A percentile compares a stretch with the other conserved stretches of the same genome.
Conservation (phyloP, 2,797 vertebrate species). For the Distichodus sexfasciatus region DNA sequence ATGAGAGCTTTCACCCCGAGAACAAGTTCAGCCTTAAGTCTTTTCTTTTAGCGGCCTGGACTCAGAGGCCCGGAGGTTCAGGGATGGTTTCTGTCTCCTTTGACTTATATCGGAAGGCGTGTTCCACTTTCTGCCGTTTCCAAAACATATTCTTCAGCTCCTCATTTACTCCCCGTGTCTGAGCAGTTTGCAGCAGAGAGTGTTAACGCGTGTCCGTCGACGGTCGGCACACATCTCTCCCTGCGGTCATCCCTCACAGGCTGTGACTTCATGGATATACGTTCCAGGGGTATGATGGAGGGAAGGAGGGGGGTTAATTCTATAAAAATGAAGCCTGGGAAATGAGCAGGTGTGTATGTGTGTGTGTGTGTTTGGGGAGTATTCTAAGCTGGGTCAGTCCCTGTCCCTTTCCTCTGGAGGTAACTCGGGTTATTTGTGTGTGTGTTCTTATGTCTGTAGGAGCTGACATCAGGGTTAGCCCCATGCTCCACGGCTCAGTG, state of each 20-base stretch:
- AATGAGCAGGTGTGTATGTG: neutral
- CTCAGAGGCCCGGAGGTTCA: conserved; percentile 8
- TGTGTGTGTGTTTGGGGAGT: no score
- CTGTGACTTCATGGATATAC: neutral
- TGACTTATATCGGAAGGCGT: conserved; percentile 15
- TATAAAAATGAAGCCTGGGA: neutral
- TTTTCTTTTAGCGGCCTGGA: conserved; percentile 20
- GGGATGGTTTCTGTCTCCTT: conserved; percentile 19
- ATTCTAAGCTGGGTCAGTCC: neutral
- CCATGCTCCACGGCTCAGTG: neutral
- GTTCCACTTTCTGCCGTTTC: neutral
- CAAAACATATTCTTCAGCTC: conserved; percentile 18
- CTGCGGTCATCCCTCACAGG: neutral
- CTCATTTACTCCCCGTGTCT: conserved; percentile 30
- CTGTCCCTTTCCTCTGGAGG: neutral
- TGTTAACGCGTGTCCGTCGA: neutral
- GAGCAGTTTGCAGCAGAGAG: neutral
- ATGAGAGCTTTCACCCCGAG: conserved; percentile 27
- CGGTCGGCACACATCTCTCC: neutral
- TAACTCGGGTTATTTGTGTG: neutral
- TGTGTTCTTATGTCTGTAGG: conserved; percentile 33
- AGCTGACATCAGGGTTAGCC: neutral
- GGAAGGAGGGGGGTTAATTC: neutral
- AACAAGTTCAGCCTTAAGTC: conserved; percentile 22
- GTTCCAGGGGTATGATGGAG: neutral